Base-by-base conservation (phyloP, 2,797 vertebrate genomes). In the Brachymystax lenok region DNA sequence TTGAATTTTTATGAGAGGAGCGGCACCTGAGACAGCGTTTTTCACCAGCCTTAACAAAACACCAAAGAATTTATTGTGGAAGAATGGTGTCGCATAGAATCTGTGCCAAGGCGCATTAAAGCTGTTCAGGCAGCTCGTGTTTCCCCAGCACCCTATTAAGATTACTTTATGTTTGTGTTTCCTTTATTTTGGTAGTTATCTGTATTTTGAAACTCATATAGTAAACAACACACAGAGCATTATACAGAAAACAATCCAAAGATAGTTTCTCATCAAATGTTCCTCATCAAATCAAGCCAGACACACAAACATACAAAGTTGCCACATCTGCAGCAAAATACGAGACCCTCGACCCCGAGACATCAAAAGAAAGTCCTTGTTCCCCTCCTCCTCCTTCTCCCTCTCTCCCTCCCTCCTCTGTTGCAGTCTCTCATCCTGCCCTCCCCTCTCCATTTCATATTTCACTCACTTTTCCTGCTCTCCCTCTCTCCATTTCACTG, bases 361-460 rank as follows among this genome's bases (percentile, higher is more conserved):
- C 70, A 80, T 82, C 16, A 71, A 64, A 81, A 84, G 61, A 21
- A 52, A 73, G 27, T 4, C 40, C 1, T 35, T 5, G 64, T 63
- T 56, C 51, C 17, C 59, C 16, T 28, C 21, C 0, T 68, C 82
- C 67, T 52, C n/a, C 40, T 46, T 14, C 46, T 71, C 73, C 79
- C 79, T 19, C 35, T 46, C 40, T 46, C 28, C 12, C 46, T 71
- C 73, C 79, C 78, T 17, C 30, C 71, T 13, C 35, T 50, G 6
- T 24, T 70, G 12, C 8, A 10, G n/a, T 21, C 72, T 71, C 79
- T 68, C 64, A 61, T 75, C 66, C 79, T 76, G 19, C 46, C 51
- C 71, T 14, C 40, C 75, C 14, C 71, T 71, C 78, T 64, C 50
- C 27, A 19, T 79, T 71, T 63, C 46, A 33, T 12, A 46, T 46